These are phyloP conservation scores for Ibycter americanus DNA, from an alignment of 2,797 vertebrate genomes.

Conservation along the genomic window DNA sequence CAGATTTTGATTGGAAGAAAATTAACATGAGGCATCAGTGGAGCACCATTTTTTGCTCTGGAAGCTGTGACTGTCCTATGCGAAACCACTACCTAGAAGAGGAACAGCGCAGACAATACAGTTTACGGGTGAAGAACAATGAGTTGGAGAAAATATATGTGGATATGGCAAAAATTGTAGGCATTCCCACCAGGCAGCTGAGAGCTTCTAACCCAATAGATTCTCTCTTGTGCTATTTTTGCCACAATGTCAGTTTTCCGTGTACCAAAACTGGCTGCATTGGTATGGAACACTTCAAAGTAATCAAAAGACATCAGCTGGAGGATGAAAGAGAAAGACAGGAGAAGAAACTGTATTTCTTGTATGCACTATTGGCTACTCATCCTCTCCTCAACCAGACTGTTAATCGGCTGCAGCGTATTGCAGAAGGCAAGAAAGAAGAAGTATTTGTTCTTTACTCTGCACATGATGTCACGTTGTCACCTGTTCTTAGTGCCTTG, in stretches of 20 bases:
- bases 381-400: slow-evolving; percentile 93
- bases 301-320: slow-evolving; percentile 90
- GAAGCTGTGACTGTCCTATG: slow-evolving; percentile 89
- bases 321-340: slow-evolving; percentile 89
- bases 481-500: slow-evolving; percentile 91
- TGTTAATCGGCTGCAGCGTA: slow-evolving; percentile 82
- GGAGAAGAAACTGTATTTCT: slow-evolving; percentile 84
- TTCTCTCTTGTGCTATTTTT: slow-evolving; percentile 92
- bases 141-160: slow-evolving; percentile 87
- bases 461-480: slow-evolving; percentile 93
- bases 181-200: slow-evolving; percentile 85
- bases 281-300: slow-evolving; percentile 86
- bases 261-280: slow-evolving; percentile 86
- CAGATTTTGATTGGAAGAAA: slow-evolving; percentile 89
- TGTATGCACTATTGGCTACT: slow-evolving; percentile 88
- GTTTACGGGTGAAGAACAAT: slow-evolving; percentile 81
- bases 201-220: slow-evolving; percentile 94
- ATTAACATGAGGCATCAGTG: slow-evolving; percentile 89
- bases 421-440: slow-evolving; percentile 78
- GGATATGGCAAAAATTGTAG: slow-evolving; percentile 89
- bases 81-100: slow-evolving; percentile 90
- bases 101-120: slow-evolving; percentile 93
- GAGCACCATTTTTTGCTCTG: slow-evolving; percentile 92
- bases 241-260: slow-evolving; percentile 90
- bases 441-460: slow-evolving; percentile 89